phyloP scores from a whole-genome alignment of 1,140 invertebrate genomes.

The Samia ricini region DNA sequence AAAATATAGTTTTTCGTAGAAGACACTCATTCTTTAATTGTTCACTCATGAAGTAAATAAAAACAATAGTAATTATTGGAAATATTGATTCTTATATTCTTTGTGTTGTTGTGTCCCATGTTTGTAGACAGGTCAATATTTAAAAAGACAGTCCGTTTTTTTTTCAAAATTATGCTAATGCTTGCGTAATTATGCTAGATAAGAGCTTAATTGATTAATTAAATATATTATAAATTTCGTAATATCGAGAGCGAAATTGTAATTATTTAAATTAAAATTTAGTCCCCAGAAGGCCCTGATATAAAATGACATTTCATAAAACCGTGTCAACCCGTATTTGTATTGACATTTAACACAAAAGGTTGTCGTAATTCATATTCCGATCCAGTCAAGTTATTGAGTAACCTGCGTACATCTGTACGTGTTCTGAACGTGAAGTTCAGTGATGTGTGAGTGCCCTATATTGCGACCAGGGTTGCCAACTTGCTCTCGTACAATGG shows the following conservation, averaged over 20 bases:
- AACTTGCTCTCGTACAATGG: conserved; percentile 20
- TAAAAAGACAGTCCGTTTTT: too few relatives aligned
- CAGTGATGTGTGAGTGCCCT: conserved; percentile 40
- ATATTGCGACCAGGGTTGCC: conserved; percentile 35
- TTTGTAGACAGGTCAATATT: too few relatives aligned
- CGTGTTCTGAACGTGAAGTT: conserved; percentile 26
- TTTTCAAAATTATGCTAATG: too few relatives aligned
- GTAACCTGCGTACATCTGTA: conserved; percentile 22
- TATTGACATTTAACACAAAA: not conserved
- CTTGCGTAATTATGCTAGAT: too few relatives aligned
- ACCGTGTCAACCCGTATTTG: not conserved
- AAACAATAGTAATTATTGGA: too few relatives aligned
- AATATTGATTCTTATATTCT: too few relatives aligned
- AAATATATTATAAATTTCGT: too few relatives aligned
- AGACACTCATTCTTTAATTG: too few relatives aligned
- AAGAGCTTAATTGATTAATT: too few relatives aligned
- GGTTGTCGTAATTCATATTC: not conserved
- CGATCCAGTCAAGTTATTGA: not conserved
- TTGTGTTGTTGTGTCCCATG: too few relatives aligned
- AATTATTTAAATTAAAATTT: not conserved
- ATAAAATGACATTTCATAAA: not conserved
- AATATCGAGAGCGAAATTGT: not conserved
- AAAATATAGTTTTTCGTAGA: too few relatives aligned
- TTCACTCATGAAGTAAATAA: too few relatives aligned
- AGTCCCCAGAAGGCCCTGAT: not conserved